Evolutionary conservation across 2,888 invertebrate species (phyloP).

Genomic region (Cotesia congregata): DNA sequence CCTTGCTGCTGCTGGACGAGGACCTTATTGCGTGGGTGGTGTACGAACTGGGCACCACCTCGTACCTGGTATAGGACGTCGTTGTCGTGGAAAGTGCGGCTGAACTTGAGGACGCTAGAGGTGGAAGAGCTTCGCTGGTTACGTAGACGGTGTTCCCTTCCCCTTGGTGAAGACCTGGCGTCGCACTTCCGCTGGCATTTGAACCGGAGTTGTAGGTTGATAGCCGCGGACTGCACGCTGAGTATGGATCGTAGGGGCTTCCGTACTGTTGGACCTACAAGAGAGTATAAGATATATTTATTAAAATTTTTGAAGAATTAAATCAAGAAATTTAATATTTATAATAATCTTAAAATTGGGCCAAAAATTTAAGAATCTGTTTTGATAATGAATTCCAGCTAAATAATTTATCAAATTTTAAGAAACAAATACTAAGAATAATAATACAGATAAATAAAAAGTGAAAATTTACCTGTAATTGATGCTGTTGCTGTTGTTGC

Average conservation of each 20-base stretch:
- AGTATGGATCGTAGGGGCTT: slow-evolving; percentile 67
- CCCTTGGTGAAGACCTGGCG: slow-evolving; percentile 60
- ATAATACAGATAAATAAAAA: no score
- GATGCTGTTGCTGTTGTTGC: slow-evolving; percentile 50
- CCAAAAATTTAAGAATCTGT: no score
- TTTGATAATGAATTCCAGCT: no score
- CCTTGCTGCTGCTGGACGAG: slow-evolving; percentile 71
- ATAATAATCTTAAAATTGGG: no score
- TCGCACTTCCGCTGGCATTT: slow-evolving; percentile 53
- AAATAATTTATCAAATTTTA: no score
- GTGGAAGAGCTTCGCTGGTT: slow-evolving; percentile 70
- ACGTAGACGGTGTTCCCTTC: slow-evolving; percentile 75
- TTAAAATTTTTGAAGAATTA: no score
- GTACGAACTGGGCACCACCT: slow-evolving; percentile 68
- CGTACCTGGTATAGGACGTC: slow-evolving; percentile 68
- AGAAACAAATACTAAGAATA: no score
- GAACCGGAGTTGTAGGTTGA: slow-evolving; percentile 57
- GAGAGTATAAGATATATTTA: no score
- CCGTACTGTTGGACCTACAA: slow-evolving; percentile 65
- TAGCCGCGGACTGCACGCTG: slow-evolving; percentile 65
- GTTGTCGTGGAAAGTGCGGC: slow-evolving; percentile 75
- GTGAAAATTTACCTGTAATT: slow-evolving; percentile 59
- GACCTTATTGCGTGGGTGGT: slow-evolving; percentile 68
- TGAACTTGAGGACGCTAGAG: slow-evolving; percentile 73
- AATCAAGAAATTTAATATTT: no score